Percentiles rank a stretch among this genome's conserved stretches.
Evolutionary conservation across 2,888 invertebrate genomes (phyloP).

Genomic region (Isoperla grammatica): DNA sequence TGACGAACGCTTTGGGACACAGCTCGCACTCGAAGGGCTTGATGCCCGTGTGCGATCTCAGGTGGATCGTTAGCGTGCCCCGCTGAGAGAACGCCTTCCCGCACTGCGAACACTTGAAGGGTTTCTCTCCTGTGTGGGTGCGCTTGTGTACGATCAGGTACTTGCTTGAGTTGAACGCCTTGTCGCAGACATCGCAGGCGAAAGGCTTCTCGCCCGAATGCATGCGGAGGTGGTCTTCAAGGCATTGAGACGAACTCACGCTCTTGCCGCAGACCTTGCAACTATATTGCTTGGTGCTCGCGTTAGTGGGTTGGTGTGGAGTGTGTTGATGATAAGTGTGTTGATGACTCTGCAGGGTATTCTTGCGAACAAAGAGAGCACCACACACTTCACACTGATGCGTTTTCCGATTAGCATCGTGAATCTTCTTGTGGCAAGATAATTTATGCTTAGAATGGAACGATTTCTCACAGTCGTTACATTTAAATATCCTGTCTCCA

Average conservation of each 20-base stretch:
- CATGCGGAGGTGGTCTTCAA: slow-evolving; percentile 46
- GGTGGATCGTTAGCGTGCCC: slow-evolving; percentile 43
- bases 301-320: no score
- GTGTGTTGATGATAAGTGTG: no score
- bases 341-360: slow-evolving; percentile 40
- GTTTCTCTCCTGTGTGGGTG: slow-evolving; percentile 49
- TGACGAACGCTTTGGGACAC: slow-evolving; percentile 44
- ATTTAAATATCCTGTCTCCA: slow-evolving; percentile 23
- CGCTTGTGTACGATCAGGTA: slow-evolving; percentile 43
- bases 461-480: slow-evolving; percentile 24
- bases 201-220: slow-evolving; percentile 38
- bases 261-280: slow-evolving; percentile 48
- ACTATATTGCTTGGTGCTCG: slow-evolving; percentile 48
- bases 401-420: slow-evolving; percentile 23
- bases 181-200: no score
- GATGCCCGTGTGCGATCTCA: slow-evolving; percentile 43
- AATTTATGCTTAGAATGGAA: slow-evolving; percentile 25
- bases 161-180: slow-evolving; percentile 40
- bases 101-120: slow-evolving; percentile 50
- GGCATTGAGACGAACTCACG: slow-evolving; percentile 47
- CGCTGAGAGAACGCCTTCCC: slow-evolving; percentile 44
- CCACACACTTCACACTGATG: slow-evolving; percentile 29
- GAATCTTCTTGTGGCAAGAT: slow-evolving; percentile 22
- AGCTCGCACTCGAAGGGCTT: slow-evolving; percentile 41
- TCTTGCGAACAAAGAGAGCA: slow-evolving; percentile 22